Base-by-base conservation (phyloP, 2,888 invertebrate species). In the Aphidius colemani region DNA sequence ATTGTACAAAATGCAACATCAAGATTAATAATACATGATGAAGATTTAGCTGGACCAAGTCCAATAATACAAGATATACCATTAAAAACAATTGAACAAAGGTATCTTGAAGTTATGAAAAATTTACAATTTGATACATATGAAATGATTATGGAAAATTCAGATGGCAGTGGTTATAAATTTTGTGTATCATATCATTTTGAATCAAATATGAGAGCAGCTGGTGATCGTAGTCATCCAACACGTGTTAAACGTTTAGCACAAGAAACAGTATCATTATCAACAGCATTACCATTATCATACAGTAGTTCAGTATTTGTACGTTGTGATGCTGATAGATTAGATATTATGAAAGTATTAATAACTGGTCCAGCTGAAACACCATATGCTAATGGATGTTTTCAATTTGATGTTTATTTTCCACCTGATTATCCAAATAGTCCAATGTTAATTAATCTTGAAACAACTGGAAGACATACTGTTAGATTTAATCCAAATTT, bases 261-360 rank as follows among this genome's bases (percentile, higher is more conserved):
- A 61, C 97, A 96, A 85, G 96, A 97, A 84, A 93, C 95, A 53
- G 95, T 96, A 68, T 96, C 96, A 43, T 87, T 97, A 59, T 94
- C 95, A 70, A 95, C 95, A 64, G 93, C 93, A 71, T 86, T 97
- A 75, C 97, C 97, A 69, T 88, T 97, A 64, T 95, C 95, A 57
- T 94, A 92, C 83, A 94, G 94, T 82, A 95, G 95, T 81, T 94
- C 94, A 70, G 96, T 97, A 68, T 97, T 97, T 86, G 96, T 97
- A 69, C 88, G 97, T 72, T 95, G 95, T 83, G 96, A 96, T 85
- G 91, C 94, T 67, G 96, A 96, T 83, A 87, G 96, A 67, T 87
- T 97, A 71, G 96, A 97, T 83, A 90, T 96, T 70, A 97, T 97
- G 96, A 97, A 97, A 87, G 93, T 90, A 78, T 85, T 96, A 70